Percentiles rank a stretch among this genome's conserved stretches.
phyloP scores from a whole-genome alignment of 2,888 invertebrate species.

The Mesoligia furuncula region DNA sequence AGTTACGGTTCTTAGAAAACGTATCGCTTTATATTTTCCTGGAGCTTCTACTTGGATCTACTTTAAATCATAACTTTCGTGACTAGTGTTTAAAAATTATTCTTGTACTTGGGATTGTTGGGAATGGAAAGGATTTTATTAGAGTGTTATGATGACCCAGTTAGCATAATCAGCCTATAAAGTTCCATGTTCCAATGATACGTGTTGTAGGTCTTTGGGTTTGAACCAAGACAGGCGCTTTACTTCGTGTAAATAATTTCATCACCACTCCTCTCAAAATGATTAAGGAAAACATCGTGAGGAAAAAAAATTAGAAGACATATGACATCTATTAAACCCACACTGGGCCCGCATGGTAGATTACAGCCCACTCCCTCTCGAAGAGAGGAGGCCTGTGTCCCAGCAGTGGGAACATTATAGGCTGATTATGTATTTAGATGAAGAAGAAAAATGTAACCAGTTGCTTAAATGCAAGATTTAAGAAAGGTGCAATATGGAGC shows the following conservation, averaged over 20 bases:
- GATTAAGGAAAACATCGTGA: background rate
- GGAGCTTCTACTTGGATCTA: background rate
- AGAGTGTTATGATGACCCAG: background rate
- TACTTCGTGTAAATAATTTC: too few relatives aligned
- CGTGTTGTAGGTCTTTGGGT: too few relatives aligned
- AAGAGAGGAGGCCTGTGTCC: background rate
- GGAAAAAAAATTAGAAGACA: background rate
- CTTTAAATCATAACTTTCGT: slow-evolving; percentile 1
- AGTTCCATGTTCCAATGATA: background rate
- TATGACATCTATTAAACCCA: background rate
- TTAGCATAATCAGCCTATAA: background rate
- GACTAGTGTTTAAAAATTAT: slow-evolving; percentile 4
- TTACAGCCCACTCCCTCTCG: background rate
- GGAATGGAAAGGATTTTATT: background rate
- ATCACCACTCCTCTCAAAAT: background rate
- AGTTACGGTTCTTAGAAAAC: slow-evolving; percentile 13
- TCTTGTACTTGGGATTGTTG: background rate
- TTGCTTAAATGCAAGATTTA: background rate
- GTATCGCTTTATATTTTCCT: background rate
- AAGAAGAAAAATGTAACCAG: too few relatives aligned
- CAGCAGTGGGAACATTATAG: background rate
- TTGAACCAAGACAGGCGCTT: too few relatives aligned
- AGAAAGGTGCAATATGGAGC: background rate
- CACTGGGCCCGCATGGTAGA: background rate
- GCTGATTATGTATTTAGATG: background rate